Evolutionary conservation across 92 coral and sea anemone genomes (phyloP), one percentile per base, ranked within the genome.

Genomic region (Siderastrea siderea): DNA sequence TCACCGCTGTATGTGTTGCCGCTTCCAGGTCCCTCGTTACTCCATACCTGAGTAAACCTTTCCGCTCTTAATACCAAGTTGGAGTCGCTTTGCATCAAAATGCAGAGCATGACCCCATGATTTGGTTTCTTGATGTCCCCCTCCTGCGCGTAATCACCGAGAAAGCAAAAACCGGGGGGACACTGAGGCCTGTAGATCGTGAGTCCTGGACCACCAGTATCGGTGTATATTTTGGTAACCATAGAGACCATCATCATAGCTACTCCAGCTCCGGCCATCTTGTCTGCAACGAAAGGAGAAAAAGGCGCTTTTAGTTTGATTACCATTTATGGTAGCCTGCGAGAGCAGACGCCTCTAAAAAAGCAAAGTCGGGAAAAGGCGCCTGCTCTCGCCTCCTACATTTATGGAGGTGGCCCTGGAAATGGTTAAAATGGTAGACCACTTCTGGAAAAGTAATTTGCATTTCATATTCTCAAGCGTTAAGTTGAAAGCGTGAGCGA

Each of bases 91-190:
- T 74, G 74, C 54, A 87, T 76, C 47, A 75, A 71, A 47, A 89
- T 66, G 70, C 98, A 95, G 10, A 95, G 44, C 74, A 93, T 93
- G 48, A 85, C 94, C 5, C 98, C 96, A 71, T 93, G 85, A 83
- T 93, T 95, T 84, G 94, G 92, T 68, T 79, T 79, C 26, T 87
- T 47, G 62, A 48, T 58, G 66, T 93, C 91, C 70, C 93, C 91
- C 76, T 77, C 84, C 89, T 95, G 98, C 15, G 98, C 95, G 87
- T 95, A 95, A 90, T 93, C 98, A 55, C 98, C 98, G 46, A 95
- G 72, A 51, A 88, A 79, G 80, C 98, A 95, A 74, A 77, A 95
- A 44, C 96, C 98, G 73, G 91, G 87, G 71, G 98, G 98, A 84
- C 98, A 95, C 58, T 90, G 94, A 55, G 98, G 98, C 59, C 94